Conservation (phyloP, 2,888 invertebrate species). For the Aphelenchoides bicaudatus region DNA sequence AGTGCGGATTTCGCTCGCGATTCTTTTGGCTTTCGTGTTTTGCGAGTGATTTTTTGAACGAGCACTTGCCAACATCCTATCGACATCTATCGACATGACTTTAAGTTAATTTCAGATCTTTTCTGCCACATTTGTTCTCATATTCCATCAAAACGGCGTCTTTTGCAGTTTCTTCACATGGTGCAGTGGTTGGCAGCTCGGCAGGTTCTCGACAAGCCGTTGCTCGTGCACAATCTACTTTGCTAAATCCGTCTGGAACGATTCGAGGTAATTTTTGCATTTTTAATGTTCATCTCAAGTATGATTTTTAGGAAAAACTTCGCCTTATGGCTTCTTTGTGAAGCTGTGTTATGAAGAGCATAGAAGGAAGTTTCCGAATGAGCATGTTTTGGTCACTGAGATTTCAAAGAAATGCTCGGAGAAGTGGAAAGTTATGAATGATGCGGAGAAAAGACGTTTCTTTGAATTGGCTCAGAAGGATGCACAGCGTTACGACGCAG, state of each 20-base stretch:
- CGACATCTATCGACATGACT: too few relatives aligned
- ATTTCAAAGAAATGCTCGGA: conserved; percentile 98
- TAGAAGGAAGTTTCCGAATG: conserved; percentile 98
- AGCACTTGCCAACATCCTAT: too few relatives aligned
- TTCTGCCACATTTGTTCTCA: too few relatives aligned
- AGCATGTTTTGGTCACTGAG: conserved; percentile 93
- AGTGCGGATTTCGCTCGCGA: too few relatives aligned
- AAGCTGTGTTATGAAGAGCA: conserved; percentile 99
- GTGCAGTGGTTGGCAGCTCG: not conserved
- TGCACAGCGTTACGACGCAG: conserved; percentile 80
- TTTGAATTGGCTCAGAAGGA: conserved; percentile 98
- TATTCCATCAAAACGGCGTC: conserved; percentile 13
- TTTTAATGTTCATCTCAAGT: too few relatives aligned
- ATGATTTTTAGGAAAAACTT: conserved; percentile 59
- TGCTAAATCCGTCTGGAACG: too few relatives aligned
- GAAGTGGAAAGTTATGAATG: conserved; percentile 99
- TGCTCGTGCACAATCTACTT: not conserved
- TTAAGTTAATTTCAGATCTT: too few relatives aligned
- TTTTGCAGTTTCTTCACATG: conserved; percentile 13
- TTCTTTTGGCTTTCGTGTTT: too few relatives aligned
- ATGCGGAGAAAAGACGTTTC: conserved; percentile 96
- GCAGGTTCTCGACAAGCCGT: not conserved
- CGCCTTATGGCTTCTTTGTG: conserved; percentile 72
- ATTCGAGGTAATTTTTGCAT: too few relatives aligned
- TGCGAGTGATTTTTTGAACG: too few relatives aligned